Conservation (phyloP, 2,797 vertebrate genomes). For the Bryconaethiops microstoma region DNA sequence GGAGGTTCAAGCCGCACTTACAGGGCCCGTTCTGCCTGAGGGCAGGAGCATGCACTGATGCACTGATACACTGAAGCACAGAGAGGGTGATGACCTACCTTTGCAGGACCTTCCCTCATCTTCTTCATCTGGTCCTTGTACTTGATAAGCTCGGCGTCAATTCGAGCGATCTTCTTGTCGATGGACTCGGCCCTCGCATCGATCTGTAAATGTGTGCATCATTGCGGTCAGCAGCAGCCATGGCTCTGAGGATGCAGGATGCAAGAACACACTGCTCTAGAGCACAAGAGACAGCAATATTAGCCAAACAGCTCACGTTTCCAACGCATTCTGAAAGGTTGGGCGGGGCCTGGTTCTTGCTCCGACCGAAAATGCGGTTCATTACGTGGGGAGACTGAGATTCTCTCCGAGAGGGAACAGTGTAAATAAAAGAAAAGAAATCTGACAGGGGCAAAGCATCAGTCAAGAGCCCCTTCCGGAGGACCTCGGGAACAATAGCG, state of each 20-base stretch:
- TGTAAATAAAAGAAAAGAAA: constrained; percentile 2
- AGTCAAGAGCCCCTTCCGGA: background rate
- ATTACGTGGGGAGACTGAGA: constrained; percentile 22
- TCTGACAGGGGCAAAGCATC: background rate
- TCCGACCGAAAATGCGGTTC: constrained; percentile 94
- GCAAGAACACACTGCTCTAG: background rate
- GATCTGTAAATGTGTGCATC: constrained; percentile 76
- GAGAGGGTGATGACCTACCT: constrained; percentile 75
- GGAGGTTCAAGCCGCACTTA: constrained; percentile 29
- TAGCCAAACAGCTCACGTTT: constrained; percentile 80
- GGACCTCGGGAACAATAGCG: background rate
- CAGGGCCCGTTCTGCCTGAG: too few species aligned
- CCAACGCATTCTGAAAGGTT: constrained; percentile 95
- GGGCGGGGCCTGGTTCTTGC: constrained; percentile 89
- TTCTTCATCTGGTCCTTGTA: constrained; percentile 99
- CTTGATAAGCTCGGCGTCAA: constrained; percentile 92
- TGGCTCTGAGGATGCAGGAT: background rate
- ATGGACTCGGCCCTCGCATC: constrained; percentile 93
- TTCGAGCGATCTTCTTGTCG: constrained; percentile 93
- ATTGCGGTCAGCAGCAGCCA: constrained; percentile 39
- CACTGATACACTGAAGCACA: too few species aligned
- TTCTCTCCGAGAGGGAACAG: background rate
- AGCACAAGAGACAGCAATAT: constrained; percentile 25
- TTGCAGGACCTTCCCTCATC: constrained; percentile 97
- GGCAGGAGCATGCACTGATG: too few species aligned